Conservation (phyloP, 2,888 invertebrate genomes). For the Diogma glabrata region DNA sequence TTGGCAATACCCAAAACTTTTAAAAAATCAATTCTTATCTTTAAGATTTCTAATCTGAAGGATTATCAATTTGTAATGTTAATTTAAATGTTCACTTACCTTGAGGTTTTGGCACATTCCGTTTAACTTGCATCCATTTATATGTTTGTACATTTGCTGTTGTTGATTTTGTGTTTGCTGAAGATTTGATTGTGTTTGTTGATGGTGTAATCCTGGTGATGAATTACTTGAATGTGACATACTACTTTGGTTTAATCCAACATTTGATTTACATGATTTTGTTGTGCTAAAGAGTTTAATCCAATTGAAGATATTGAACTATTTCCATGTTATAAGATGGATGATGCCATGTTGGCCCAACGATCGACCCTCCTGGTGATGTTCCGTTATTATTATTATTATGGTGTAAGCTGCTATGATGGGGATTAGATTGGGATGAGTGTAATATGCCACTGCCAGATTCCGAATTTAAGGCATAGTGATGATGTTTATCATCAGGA, state of each 20-base stretch:
- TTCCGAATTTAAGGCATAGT: conserved; percentile 28
- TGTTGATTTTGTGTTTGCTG: conserved; percentile 10
- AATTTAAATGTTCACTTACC: too few relatives aligned
- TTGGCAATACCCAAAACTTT: too few relatives aligned
- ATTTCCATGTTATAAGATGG: conserved; percentile 18
- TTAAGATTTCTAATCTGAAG: too few relatives aligned
- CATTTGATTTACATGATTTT: conserved; percentile 13
- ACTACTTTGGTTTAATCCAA: conserved; percentile 3
- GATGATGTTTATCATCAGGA: conserved; percentile 41
- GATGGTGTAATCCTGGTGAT: conserved; percentile 19
- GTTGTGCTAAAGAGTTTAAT: conserved; percentile 15
- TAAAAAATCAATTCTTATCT: too few relatives aligned
- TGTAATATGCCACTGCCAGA: conserved; percentile 3
- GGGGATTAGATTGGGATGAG: conserved; percentile 13
- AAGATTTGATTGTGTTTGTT: too few relatives aligned
- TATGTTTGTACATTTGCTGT: conserved; percentile 74
- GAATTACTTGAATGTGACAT: conserved; percentile 13
- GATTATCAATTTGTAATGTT: too few relatives aligned
- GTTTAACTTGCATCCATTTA: conserved; percentile 99
- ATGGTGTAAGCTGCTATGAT: conserved; percentile 25
- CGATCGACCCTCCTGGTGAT: too few relatives aligned
- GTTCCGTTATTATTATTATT: too few relatives aligned
- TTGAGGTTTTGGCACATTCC: conserved; percentile 88
- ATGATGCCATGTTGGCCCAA: conserved; percentile 19
- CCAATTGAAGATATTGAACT: conserved; percentile 19